These are phyloP conservation scores for Drosophila affinis DNA, from an alignment of 2,888 invertebrate species.

Conservation along the genomic window DNA sequence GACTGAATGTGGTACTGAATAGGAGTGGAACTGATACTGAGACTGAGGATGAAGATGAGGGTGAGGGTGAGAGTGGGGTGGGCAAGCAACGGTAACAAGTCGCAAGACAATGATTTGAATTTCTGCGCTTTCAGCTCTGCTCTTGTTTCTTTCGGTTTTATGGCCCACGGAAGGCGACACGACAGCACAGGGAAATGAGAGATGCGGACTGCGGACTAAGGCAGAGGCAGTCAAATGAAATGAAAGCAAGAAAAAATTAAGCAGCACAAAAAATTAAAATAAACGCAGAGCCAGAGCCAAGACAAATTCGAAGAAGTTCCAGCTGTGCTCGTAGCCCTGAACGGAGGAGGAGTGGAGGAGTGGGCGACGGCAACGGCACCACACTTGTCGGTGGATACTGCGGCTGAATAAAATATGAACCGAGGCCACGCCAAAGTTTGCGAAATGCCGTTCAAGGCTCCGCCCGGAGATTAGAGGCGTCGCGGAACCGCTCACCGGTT, in stretches of 20 bases:
- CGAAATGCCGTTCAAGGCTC: constrained; percentile 70
- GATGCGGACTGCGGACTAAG: constrained; percentile 8
- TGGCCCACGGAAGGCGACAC: constrained; percentile 57
- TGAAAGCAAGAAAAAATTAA: constrained; percentile 32
- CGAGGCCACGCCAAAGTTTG: constrained; percentile 73
- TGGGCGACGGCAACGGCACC: constrained; percentile 4
- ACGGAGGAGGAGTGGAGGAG: constrained; percentile 11
- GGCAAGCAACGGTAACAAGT: constrained; percentile 33
- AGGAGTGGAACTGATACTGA: constrained; percentile 4
- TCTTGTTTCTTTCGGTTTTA: constrained; percentile 67
- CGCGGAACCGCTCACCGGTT: constrained; percentile 7
- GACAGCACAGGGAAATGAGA: constrained; percentile 45
- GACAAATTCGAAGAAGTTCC: constrained; percentile 63
- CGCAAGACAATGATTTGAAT: constrained; percentile 75
- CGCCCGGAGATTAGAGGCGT: constrained; percentile 60
- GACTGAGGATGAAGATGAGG: no score
- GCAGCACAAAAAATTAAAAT: constrained; percentile 62
- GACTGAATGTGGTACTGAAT: constrained; percentile 9
- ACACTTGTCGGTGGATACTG: constrained; percentile 52
- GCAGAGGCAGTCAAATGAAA: constrained; percentile 15
- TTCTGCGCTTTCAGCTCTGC: constrained; percentile 62
- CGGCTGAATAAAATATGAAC: constrained; percentile 75
- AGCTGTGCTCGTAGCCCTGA: constrained; percentile 38
- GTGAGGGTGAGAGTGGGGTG: not conserved
- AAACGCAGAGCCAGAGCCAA: constrained; percentile 42